These are phyloP conservation scores for Lucilia cuprina DNA, from an alignment of 1,140 invertebrate genomes.

Conservation along the genomic window DNA sequence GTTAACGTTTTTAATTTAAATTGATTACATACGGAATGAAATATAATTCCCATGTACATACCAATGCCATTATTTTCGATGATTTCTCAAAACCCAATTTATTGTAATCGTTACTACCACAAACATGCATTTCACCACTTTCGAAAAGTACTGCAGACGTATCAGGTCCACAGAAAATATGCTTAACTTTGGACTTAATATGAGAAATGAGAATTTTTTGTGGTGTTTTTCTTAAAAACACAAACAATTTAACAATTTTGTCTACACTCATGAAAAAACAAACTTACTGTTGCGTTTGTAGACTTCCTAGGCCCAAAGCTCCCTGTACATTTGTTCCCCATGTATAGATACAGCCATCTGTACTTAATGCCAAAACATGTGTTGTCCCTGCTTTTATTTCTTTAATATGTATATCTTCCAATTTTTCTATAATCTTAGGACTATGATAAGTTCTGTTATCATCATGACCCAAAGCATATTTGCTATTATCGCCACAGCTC, in stretches of 20 bases:
- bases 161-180: constrained; percentile 71
- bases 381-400: constrained; percentile 71
- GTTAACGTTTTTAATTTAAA: no score
- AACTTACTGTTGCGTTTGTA: constrained; percentile 64
- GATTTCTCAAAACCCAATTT: constrained; percentile 70
- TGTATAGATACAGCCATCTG: constrained; percentile 70
- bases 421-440: constrained; percentile 71
- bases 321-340: constrained; percentile 75
- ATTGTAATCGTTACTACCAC: constrained; percentile 74
- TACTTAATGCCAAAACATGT: constrained; percentile 72
- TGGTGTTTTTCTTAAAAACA: constrained; percentile 48
- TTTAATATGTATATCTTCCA: constrained; percentile 69
- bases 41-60: constrained; percentile 41
- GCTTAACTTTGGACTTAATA: constrained; percentile 64
- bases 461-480: constrained; percentile 74
- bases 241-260: neutral
- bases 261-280: neutral
- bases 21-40: no score
- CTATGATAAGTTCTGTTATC: constrained; percentile 67
- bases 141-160: constrained; percentile 73
- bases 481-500: constrained; percentile 74
- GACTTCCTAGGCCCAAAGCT: constrained; percentile 70
- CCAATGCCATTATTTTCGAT: constrained; percentile 53
- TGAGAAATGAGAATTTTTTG: constrained; percentile 59
- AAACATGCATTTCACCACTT: constrained; percentile 70